Evolutionary conservation across 2,113 vertebrate species (phyloP).

Genomic region (Micronisus gabar): DNA sequence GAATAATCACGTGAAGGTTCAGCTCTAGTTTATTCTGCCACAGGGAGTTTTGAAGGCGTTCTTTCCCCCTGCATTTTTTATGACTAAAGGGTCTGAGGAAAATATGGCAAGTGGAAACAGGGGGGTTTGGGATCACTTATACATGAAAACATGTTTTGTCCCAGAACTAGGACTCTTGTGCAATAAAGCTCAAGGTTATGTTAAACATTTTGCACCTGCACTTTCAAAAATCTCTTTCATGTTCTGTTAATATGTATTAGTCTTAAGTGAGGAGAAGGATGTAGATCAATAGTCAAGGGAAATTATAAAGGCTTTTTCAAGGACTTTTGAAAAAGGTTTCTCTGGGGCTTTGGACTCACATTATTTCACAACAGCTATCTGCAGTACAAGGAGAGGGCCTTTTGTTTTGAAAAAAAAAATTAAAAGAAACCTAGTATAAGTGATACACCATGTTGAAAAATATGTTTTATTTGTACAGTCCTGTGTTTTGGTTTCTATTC

Average conservation of each 20-base stretch:
- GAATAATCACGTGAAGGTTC: conserved; percentile 41
- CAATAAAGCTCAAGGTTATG: not conserved
- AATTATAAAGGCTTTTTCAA: conserved; percentile 2
- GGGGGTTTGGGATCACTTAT: not conserved
- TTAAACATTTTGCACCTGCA: not conserved
- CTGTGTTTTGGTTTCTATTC: not conserved
- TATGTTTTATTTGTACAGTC: not conserved
- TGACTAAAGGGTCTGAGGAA: not conserved
- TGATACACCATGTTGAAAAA: not conserved
- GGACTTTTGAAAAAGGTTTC: not conserved
- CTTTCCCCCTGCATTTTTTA: conserved; percentile 31
- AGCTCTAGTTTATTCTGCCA: conserved; percentile 37
- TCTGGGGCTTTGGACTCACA: not conserved
- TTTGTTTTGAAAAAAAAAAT: not conserved
- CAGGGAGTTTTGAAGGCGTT: not conserved
- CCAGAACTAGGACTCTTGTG: not conserved
- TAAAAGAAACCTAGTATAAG: not conserved
- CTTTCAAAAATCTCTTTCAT: not conserved
- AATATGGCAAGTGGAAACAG: not conserved
- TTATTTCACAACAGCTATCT: not conserved
- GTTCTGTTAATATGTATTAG: not conserved
- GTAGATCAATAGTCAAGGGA: not conserved
- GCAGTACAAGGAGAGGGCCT: not conserved
- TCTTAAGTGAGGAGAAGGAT: not conserved
- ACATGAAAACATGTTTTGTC: not conserved